phyloP scores from a whole-genome alignment of 2,797 vertebrate genomes.

The Lacerta agilis region DNA sequence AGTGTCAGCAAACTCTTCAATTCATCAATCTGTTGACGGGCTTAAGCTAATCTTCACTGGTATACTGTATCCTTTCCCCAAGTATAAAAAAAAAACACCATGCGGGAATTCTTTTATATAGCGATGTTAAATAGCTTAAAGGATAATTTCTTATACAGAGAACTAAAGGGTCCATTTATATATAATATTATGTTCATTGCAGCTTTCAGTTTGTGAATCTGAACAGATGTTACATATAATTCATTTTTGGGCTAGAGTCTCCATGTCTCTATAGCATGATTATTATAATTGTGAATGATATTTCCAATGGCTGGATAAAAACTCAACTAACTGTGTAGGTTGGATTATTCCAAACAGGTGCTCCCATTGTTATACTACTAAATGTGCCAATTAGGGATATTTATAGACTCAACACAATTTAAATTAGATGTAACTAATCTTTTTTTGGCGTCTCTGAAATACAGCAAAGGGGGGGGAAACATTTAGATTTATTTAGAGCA shows the following conservation, averaged over 20 bases:
- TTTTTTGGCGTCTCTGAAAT: background rate
- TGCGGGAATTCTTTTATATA: background rate
- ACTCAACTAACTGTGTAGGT: background rate
- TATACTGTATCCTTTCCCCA: background rate
- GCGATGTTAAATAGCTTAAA: background rate
- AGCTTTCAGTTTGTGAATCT: slow-evolving; percentile 38
- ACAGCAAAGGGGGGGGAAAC: fast-evolving
- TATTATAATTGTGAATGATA: slow-evolving; percentile 43
- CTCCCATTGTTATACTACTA: slow-evolving; percentile 32
- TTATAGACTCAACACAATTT: slow-evolving; percentile 45
- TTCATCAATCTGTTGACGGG: background rate
- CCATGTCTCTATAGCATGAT: slow-evolving; percentile 33
- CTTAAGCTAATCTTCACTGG: background rate
- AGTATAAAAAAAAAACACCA: background rate
- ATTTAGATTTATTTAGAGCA: slow-evolving; percentile 27
- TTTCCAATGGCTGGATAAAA: slow-evolving; percentile 43
- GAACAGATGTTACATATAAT: slow-evolving; percentile 39
- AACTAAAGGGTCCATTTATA: background rate
- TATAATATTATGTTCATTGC: slow-evolving; percentile 10
- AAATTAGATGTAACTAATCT: slow-evolving; percentile 27
- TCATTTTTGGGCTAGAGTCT: slow-evolving; percentile 55
- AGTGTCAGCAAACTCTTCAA: background rate
- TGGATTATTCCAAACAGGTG: slow-evolving; percentile 16
- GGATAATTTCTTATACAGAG: background rate
- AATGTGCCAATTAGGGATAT: slow-evolving; percentile 38